These are phyloP conservation scores for Platorchestia sp. DNA, from an alignment of 1,140 invertebrate species.

Conservation along the genomic window DNA sequence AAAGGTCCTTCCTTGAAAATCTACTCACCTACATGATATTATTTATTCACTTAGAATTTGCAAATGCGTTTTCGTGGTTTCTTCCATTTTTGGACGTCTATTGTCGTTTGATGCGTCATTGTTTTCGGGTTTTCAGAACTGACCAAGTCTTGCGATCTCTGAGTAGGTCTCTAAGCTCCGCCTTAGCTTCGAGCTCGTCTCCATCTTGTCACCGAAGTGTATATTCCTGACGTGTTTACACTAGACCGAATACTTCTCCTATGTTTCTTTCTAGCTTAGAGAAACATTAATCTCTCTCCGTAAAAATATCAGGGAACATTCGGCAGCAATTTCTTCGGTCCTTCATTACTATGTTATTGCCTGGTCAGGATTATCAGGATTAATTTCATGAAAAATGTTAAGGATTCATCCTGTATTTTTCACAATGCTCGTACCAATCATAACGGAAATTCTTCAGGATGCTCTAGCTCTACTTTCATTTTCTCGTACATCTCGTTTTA, in stretches of 20 bases:
- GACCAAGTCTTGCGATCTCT: neutral
- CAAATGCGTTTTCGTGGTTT: neutral
- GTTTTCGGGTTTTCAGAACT: neutral
- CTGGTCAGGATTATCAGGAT: neutral
- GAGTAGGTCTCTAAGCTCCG: neutral
- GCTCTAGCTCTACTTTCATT: neutral
- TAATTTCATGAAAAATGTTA: neutral
- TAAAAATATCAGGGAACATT: neutral
- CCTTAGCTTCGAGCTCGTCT: neutral
- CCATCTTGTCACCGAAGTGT: neutral
- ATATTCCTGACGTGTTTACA: neutral
- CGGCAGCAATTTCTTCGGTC: neutral
- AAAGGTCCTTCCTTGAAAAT: neutral
- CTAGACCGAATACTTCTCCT: neutral
- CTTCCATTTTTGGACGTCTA: neutral
- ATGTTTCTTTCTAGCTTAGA: neutral
- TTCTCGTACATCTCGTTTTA: neutral
- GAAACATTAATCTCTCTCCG: neutral
- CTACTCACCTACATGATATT: neutral
- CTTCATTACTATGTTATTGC: neutral
- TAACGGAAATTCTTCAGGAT: neutral
- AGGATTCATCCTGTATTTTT: neutral
- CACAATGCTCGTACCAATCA: neutral
- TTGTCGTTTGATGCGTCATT: neutral
- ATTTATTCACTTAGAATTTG: neutral